Percentiles rank a stretch among this genome's conserved stretches.
Evolutionary conservation across 2,797 vertebrate species (phyloP).

Genomic region (Anabacerthia variegaticeps): DNA sequence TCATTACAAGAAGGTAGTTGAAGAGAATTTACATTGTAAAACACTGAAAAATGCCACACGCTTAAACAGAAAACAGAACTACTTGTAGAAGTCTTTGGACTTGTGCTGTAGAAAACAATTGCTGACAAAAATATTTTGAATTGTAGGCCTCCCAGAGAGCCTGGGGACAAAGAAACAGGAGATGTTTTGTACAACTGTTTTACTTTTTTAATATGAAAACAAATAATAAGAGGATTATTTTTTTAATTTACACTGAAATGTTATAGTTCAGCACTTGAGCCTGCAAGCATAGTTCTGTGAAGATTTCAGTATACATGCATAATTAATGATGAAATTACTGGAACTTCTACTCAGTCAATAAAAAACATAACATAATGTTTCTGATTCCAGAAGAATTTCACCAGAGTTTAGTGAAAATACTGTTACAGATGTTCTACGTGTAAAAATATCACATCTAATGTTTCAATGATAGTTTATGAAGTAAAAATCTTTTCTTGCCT

Average conservation of each 20-base stretch:
- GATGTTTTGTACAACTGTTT: not conserved
- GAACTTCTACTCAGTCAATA: not conserved
- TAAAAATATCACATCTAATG: not conserved
- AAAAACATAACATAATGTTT: not conserved
- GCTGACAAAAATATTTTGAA: not conserved
- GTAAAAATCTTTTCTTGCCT: not conserved
- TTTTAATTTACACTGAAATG: not conserved
- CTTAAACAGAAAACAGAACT: not conserved
- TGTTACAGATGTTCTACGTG: not conserved
- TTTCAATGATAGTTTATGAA: not conserved
- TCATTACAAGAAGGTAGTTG: not conserved
- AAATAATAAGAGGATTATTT: not conserved
- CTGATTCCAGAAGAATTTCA: not conserved
- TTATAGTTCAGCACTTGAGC: not conserved
- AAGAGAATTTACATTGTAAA: not conserved
- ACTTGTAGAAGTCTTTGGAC: not conserved
- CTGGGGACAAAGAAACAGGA: not conserved
- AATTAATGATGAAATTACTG: not conserved
- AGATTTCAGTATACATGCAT: not conserved
- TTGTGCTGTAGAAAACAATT: not conserved
- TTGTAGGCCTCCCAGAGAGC: not conserved
- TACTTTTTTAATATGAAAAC: not conserved
- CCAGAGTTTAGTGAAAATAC: not conserved
- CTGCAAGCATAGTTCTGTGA: not conserved
- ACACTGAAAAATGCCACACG: accelerated